phyloP scores from a whole-genome alignment of 2,113 vertebrate species.

The Saccopteryx leptura region DNA sequence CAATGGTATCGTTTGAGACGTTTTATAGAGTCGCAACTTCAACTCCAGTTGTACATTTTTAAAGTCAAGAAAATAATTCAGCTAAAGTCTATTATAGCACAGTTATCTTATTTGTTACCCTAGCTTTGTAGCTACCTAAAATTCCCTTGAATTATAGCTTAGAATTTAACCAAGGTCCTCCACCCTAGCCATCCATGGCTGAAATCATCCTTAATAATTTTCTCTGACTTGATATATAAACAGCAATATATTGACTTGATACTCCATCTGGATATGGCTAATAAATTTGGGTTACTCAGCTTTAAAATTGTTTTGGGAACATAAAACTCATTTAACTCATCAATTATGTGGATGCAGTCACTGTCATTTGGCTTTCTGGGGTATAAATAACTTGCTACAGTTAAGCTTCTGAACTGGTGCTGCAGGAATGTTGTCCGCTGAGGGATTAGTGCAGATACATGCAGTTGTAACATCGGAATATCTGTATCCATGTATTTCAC shows the following conservation, averaged over 20 bases:
- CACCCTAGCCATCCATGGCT: slow-evolving; percentile 56
- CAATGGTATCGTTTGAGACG: slow-evolving; percentile 45
- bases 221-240: slow-evolving; percentile 75
- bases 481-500: background rate
- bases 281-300: slow-evolving; percentile 77
- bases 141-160: slow-evolving; percentile 71
- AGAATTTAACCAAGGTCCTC: slow-evolving; percentile 76
- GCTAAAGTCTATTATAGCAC: slow-evolving; percentile 54
- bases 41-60: slow-evolving; percentile 50
- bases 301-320: slow-evolving; percentile 80
- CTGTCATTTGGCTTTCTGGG: slow-evolving; percentile 62
- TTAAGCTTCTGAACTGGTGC: slow-evolving; percentile 62
- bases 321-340: slow-evolving; percentile 76
- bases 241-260: slow-evolving; percentile 75
- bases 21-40: slow-evolving; percentile 71
- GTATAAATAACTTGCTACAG: slow-evolving; percentile 38
- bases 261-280: slow-evolving; percentile 74
- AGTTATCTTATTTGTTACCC: slow-evolving; percentile 66
- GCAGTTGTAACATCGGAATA: background rate
- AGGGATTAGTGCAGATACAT: background rate
- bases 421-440: background rate
- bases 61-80: slow-evolving; percentile 56
- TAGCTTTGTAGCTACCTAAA: slow-evolving; percentile 70
- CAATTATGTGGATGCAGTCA: slow-evolving; percentile 12
- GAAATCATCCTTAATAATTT: slow-evolving; percentile 78